A percentile compares a stretch with the other conserved stretches of the same genome.
These are phyloP conservation scores for Dasyprocta punctata DNA, from an alignment of 2,113 vertebrate species.

Conservation along the genomic window DNA sequence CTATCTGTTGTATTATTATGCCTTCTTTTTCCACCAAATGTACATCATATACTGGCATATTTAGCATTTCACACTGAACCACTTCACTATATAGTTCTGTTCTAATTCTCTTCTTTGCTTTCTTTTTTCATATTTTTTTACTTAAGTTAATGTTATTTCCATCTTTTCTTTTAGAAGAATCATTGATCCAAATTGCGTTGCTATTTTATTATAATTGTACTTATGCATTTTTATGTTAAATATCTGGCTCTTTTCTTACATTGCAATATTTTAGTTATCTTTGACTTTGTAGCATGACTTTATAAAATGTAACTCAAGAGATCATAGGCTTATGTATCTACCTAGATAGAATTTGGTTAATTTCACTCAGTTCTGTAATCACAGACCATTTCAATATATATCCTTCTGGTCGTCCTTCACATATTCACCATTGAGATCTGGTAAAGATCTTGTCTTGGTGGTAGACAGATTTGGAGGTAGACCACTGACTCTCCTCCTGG, in stretches of 20 bases:
- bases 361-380: not conserved
- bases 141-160: not conserved
- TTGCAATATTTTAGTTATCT: not conserved
- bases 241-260: slow-evolving; percentile 35
- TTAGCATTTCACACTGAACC: not conserved
- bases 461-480: not conserved
- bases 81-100: not conserved
- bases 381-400: not conserved
- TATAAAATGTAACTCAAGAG: not conserved
- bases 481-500: not conserved
- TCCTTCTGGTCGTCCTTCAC: not conserved
- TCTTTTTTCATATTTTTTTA: slow-evolving; percentile 30
- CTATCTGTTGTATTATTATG: not conserved
- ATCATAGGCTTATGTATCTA: not conserved
- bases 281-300: slow-evolving; percentile 36
- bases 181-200: not conserved
- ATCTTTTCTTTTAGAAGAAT: slow-evolving; percentile 50
- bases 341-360: not conserved
- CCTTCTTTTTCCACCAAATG: not conserved
- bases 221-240: slow-evolving; percentile 27
- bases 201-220: slow-evolving; percentile 26
- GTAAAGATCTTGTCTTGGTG: not conserved
- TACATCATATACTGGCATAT: not conserved
- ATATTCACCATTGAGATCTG: not conserved
- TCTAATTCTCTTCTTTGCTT: slow-evolving; percentile 2